Evolutionary conservation across 1,140 invertebrate species (phyloP).

Genomic region (Plectrocnemia conspersa): DNA sequence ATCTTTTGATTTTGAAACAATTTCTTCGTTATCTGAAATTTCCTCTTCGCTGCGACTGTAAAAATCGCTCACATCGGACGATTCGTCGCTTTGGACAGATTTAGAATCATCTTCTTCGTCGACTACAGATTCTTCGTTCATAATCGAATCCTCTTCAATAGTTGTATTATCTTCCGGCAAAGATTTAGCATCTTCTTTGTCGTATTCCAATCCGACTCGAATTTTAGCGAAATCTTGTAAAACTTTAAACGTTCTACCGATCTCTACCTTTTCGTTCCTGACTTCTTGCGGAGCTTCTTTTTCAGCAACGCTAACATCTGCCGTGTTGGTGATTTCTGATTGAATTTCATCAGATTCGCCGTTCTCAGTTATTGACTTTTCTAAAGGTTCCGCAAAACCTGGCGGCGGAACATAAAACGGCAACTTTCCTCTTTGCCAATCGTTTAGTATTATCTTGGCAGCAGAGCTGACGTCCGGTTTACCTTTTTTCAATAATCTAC

Average conservation of each 20-base stretch:
- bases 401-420: slow-evolving; percentile 90
- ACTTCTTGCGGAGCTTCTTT: slow-evolving; percentile 21
- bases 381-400: slow-evolving; percentile 66
- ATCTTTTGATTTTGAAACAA: slow-evolving; percentile 47
- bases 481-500: slow-evolving; percentile 92
- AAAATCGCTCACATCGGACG: slow-evolving; percentile 57
- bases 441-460: slow-evolving; percentile 95
- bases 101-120: slow-evolving; percentile 52
- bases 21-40: slow-evolving; percentile 47
- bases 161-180: slow-evolving; percentile 47
- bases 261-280: slow-evolving; percentile 32
- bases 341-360: slow-evolving; percentile 20
- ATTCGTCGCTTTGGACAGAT: slow-evolving; percentile 43
- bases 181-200: slow-evolving; percentile 61
- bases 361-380: slow-evolving; percentile 41
- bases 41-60: slow-evolving; percentile 58
- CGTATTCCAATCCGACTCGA: slow-evolving; percentile 67
- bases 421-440: slow-evolving; percentile 96
- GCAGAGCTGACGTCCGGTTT: slow-evolving; percentile 87
- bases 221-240: slow-evolving; percentile 80
- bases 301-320: slow-evolving; percentile 29
- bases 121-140: slow-evolving; percentile 15
- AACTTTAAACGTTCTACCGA: slow-evolving; percentile 51
- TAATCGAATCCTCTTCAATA: slow-evolving; percentile 24
- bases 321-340: slow-evolving; percentile 23